These are phyloP conservation scores for Perdita meconis DNA, from an alignment of 2,888 invertebrate species.

Conservation along the genomic window DNA sequence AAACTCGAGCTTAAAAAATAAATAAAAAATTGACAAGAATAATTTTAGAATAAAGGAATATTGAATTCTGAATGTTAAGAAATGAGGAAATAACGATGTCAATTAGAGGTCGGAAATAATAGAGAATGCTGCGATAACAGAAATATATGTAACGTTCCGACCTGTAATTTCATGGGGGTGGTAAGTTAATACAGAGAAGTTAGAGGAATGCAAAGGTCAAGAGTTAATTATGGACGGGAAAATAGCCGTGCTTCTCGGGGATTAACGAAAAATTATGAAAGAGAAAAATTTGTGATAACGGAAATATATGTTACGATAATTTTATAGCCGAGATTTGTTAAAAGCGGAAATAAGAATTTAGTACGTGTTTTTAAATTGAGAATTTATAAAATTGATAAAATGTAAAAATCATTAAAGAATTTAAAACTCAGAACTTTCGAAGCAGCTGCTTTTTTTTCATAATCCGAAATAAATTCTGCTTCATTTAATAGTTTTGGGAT, in stretches of 20 bases:
- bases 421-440: no score
- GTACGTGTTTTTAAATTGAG: no score
- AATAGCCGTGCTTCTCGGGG: background rate
- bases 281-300: background rate
- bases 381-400: no score
- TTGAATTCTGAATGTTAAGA: background rate
- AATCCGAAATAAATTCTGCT: no score
- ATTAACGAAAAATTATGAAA: background rate
- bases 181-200: constrained; percentile 4
- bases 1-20: no score
- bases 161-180: constrained; percentile 1
- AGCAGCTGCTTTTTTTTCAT: no score
- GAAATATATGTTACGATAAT: background rate
- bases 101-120: constrained; percentile 14
- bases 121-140: constrained; percentile 13
- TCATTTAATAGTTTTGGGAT: no score
- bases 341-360: no score
- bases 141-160: constrained; percentile 17
- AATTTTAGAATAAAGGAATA: background rate
- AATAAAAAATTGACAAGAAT: no score
- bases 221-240: constrained; percentile 11
- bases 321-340: background rate
- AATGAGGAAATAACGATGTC: constrained; percentile 3
- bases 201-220: constrained; percentile 4
- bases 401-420: no score